Percentiles rank a stretch among this genome's conserved stretches.
phyloP scores from a whole-genome alignment of 2,113 vertebrate genomes.

The Fregetta grallaria region DNA sequence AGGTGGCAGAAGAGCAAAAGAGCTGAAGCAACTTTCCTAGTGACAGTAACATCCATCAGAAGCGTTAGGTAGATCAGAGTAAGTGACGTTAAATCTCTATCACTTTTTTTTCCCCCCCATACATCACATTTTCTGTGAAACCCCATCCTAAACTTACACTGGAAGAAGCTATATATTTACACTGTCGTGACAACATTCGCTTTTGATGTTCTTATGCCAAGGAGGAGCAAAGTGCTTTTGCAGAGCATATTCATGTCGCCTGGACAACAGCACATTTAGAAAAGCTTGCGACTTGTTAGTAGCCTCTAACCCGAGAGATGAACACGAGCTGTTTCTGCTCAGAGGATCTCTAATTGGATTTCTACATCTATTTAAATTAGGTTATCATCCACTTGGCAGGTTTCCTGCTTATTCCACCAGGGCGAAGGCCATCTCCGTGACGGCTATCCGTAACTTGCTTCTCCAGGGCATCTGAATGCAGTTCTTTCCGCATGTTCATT shows the following conservation, averaged over 20 bases:
- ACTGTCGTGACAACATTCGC: neutral
- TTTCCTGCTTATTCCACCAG: constrained; percentile 23
- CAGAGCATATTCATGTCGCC: neutral
- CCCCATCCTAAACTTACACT: neutral
- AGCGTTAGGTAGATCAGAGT: neutral
- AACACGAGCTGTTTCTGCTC: constrained; percentile 45
- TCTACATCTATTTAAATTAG: constrained; percentile 57
- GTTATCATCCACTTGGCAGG: constrained; percentile 42
- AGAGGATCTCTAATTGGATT: constrained; percentile 53
- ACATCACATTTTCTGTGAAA: neutral
- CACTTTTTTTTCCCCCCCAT: neutral
- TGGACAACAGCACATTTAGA: neutral
- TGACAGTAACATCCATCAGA: constrained; percentile 4
- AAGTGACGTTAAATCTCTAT: neutral
- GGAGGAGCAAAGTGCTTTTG: neutral
- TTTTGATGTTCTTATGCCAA: neutral
- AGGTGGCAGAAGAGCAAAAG: neutral
- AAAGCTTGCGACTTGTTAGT: neutral
- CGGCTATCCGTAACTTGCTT: neutral
- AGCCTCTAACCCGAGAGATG: constrained; percentile 11
- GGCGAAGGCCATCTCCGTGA: neutral
- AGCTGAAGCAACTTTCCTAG: neutral
- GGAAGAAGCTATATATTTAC: neutral
- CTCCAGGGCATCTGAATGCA: neutral
- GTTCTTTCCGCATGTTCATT: neutral